A percentile compares a stretch with the other conserved stretches of the same genome.
These are phyloP conservation scores for Sepioteuthis lessoniana DNA, from an alignment of 2,888 invertebrate species.

Conservation along the genomic window DNA sequence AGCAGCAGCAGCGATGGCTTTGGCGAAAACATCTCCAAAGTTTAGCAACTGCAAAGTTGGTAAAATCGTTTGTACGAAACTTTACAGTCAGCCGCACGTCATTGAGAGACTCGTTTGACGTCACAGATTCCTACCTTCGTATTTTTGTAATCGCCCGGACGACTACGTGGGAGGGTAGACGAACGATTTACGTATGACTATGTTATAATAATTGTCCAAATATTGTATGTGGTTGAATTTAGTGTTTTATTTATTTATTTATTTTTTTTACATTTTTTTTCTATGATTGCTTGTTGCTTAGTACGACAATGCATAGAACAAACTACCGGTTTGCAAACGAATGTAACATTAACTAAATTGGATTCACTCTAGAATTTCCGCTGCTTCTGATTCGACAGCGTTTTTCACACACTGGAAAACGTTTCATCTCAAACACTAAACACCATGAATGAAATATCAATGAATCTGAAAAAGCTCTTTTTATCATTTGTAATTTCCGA, in stretches of 20 bases:
- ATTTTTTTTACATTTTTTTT: too few species aligned
- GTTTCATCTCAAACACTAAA: too few species aligned
- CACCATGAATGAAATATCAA: too few species aligned
- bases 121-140: not conserved
- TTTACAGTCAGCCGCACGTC: not conserved
- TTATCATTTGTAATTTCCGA: too few species aligned
- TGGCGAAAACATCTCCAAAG: not conserved
- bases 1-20: not conserved
- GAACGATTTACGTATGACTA: conserved; percentile 3
- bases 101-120: not conserved
- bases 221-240: not conserved
- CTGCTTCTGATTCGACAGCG: too few species aligned
- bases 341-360: not conserved
- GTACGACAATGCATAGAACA: not conserved
- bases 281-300: not conserved
- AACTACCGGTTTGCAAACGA: not conserved
- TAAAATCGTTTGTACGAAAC: not conserved
- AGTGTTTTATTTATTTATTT: not conserved
- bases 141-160: not conserved
- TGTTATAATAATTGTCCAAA: not conserved
- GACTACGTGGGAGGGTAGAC: not conserved
- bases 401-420: too few species aligned
- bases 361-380: too few species aligned
- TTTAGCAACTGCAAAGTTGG: not conserved
- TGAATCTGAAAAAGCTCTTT: too few species aligned